Evolutionary conservation across 2,797 vertebrate species (phyloP).

Genomic region (Arnoldichthys spilopterus): DNA sequence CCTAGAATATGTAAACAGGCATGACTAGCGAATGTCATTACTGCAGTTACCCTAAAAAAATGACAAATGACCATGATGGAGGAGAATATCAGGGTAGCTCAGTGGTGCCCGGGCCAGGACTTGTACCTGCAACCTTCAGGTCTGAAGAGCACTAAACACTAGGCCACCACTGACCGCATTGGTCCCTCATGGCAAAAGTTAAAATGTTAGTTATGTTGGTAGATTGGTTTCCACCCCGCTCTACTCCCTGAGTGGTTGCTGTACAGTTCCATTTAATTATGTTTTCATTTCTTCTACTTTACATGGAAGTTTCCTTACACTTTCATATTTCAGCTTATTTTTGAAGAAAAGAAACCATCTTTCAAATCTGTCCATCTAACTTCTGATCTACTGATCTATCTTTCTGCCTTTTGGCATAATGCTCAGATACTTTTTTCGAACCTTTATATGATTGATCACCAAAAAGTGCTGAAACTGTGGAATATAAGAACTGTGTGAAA

Average conservation of each 20-base stretch:
- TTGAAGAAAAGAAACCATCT: slow-evolving; percentile 4
- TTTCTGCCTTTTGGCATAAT: slow-evolving; percentile 26
- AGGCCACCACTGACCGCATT: too few relatives aligned
- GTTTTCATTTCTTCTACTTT: slow-evolving; percentile 22
- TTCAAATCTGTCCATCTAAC: slow-evolving; percentile 40
- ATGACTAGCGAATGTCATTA: slow-evolving; percentile 34
- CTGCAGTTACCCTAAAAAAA: slow-evolving; percentile 40
- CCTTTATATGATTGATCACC: slow-evolving; percentile 4
- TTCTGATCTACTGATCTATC: slow-evolving; percentile 41
- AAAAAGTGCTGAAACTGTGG: slow-evolving; percentile 39
- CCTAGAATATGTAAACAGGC: slow-evolving; percentile 43
- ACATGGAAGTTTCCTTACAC: slow-evolving; percentile 24
- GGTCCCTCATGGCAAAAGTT: neutral
- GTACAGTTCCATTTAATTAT: slow-evolving; percentile 48
- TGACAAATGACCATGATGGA: slow-evolving; percentile 29
- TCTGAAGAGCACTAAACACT: too few relatives aligned
- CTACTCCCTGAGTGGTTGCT: slow-evolving; percentile 26
- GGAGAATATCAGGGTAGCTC: slow-evolving; percentile 14
- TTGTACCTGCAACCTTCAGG: too few relatives aligned
- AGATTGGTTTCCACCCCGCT: slow-evolving; percentile 33
- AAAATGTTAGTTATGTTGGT: slow-evolving; percentile 6
- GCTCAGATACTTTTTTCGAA: slow-evolving; percentile 37
- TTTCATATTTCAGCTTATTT: slow-evolving; percentile 49
- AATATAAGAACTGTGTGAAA: slow-evolving; percentile 15
- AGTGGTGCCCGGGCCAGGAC: too few relatives aligned